Base-by-base conservation (phyloP, 2,888 invertebrate species). In the Leptopterna dolabrata region DNA sequence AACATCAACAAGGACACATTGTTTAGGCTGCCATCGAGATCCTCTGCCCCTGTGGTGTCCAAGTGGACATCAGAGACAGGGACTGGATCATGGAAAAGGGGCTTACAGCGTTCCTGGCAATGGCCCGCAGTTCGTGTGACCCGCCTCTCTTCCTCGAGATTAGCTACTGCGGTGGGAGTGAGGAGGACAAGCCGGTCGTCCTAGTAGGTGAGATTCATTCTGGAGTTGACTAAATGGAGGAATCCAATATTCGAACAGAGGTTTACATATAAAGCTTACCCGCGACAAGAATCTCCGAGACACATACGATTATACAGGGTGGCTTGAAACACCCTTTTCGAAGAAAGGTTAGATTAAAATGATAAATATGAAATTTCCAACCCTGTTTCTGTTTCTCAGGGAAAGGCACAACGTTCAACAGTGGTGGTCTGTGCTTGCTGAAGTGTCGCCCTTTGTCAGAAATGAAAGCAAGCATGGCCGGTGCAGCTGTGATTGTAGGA, bases 391-490 rank as follows among this genome's bases (percentile, higher is more conserved):
- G 41, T 45, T 36, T 11, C 71, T 30, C 71, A 88, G 96, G 96
- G 0, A 94, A 94, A 91, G 94, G 94, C 3, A 93, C 94, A 96
- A 86, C 86, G 9, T 86, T 86, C 27, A 78, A 86, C 78, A 86
- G 86, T n/a, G 86, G 86, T n/a, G 86, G 96, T 82, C 92, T 96
- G 85, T 95, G 95, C 88, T 91, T 96, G 87, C 96, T 96, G 91
- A 92, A 94, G 0, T 91, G 93, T 14, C 91, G 93, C 11, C 93
- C 94, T 51, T 94, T 96, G 92, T 93, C 93, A 88, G 93, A 93
- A 89, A 96, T 96, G 96, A 93, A 95, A 88, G 96, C 95, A 0
- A 97, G 97, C 91, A 96, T 97, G 96, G 96, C 96, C 0, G 97
- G 97, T 0, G 97, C 96, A 0, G 97, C 97, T 93, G 95, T 81